Base-by-base conservation (phyloP, 2,888 invertebrate genomes). In the Pemphredon lugubris region DNA sequence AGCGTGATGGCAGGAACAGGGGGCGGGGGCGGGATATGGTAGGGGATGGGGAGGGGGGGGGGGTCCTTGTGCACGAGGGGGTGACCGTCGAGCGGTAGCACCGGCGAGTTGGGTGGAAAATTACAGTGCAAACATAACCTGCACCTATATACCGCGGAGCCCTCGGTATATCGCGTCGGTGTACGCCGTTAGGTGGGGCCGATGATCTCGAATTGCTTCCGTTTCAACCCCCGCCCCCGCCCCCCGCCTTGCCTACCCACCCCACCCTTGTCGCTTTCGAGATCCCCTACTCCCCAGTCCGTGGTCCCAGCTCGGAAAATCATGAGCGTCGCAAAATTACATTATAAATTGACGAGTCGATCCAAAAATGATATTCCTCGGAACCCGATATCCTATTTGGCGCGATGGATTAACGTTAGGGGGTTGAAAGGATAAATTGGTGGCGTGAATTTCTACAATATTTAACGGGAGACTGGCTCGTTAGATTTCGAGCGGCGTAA, bases 81-180 rank as follows among this genome's bases (percentile, higher is more conserved):
- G 16, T 48, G 44, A 65, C 64, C 55, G 75, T 64, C 40, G 64
- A 53, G 48, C 58, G 40, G 61, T 53, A 61, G 63, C 64, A 64
- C 47, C 65, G 69, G 59, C 61, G 80, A 70, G 81, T 72, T 75
- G 72, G 66, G 64, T 82, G 84, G 83, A 79, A 86, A 88, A 88
- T 88, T 87, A 87, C 87, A 87, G 85, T 84, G 86, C 86, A 88
- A 88, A 88, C 87, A 87, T 83, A 83, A 83, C 76, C 79, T 75
- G 75, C 73, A 79, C 69, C 63, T 70, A 67, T 63, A 65, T 75
- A 77, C 26, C 53, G 55, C 58, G 54, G 53, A 51, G n/a, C n/a
- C 69, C 60, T 48, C 21, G 60, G 37, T 54, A 58, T 48, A 32
- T 63, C 75, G 63, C 50, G 60, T 42, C 37, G 40, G 37, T 71